Percentiles rank a stretch among this genome's conserved stretches.
phyloP scores from a whole-genome alignment of 35 echinoderm and acorn worm genomes.

The Antedon bifida region DNA sequence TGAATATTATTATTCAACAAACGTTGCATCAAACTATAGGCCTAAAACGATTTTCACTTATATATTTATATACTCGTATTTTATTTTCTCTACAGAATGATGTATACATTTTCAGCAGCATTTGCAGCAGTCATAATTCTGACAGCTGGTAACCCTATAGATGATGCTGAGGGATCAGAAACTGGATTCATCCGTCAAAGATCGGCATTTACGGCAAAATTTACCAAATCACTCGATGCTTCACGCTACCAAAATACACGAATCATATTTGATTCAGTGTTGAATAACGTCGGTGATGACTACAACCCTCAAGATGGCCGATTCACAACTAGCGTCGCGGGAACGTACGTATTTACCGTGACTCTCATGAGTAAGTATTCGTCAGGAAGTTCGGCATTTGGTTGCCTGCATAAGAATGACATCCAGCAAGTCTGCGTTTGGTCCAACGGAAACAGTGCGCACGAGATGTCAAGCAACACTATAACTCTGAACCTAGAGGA shows the following conservation, averaged over 20 bases:
- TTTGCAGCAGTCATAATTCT: not conserved
- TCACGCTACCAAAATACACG: not conserved
- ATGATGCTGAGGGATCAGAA: no score
- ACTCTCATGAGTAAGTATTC: not conserved
- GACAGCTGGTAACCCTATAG: not conserved
- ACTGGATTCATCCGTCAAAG: not conserved
- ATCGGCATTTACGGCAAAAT: not conserved
- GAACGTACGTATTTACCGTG: not conserved
- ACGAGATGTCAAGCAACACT: not conserved
- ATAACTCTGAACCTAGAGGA: not conserved
- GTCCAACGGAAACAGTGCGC: not conserved
- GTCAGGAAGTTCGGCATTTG: not conserved
- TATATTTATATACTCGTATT: no score
- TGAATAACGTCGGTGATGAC: not conserved
- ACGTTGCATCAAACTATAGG: no score
- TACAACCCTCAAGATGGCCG: not conserved
- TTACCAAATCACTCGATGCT: not conserved
- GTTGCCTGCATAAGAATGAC: not conserved
- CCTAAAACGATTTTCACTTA: no score
- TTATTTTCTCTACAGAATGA: no score
- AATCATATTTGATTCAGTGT: not conserved
- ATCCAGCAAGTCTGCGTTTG: not conserved
- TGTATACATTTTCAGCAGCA: not conserved
- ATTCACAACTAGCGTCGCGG: not conserved
- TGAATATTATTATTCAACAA: no score